Percentiles rank a stretch among this genome's conserved stretches.
Evolutionary conservation across 2,113 vertebrate species (phyloP).

Genomic region (Antechinus stuartii): DNA sequence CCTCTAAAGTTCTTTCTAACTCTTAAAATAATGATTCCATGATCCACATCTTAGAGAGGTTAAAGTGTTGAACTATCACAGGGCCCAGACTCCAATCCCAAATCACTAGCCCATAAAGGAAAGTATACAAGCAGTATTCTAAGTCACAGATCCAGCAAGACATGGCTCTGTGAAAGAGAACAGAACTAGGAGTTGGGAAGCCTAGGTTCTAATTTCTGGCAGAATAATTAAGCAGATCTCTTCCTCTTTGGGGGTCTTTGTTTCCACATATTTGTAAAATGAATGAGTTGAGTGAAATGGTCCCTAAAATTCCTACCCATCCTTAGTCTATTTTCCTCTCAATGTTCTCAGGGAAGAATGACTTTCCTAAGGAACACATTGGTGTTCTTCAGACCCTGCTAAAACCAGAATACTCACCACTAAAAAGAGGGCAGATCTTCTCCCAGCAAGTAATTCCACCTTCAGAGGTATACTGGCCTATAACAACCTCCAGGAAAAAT

Average conservation of each 20-base stretch:
- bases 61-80: background rate
- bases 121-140: background rate
- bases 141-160: background rate
- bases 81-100: background rate
- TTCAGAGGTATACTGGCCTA: constrained; percentile 98
- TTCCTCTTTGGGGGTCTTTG: background rate
- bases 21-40: background rate
- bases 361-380: background rate
- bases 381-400: background rate
- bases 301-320: background rate
- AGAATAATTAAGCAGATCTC: background rate
- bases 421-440: constrained; percentile 98
- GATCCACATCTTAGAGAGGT: background rate
- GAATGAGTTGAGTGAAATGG: background rate
- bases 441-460: constrained; percentile 99
- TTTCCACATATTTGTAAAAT: background rate
- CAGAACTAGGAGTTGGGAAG: background rate
- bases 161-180: background rate
- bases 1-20: background rate
- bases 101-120: background rate
- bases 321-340: background rate
- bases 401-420: constrained; percentile 88
- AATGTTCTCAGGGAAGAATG: background rate
- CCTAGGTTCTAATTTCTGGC: background rate
- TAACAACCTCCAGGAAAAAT: constrained; percentile 98